Conservation (phyloP, 2,797 vertebrate species). For the Protosalanx chinensis region DNA sequence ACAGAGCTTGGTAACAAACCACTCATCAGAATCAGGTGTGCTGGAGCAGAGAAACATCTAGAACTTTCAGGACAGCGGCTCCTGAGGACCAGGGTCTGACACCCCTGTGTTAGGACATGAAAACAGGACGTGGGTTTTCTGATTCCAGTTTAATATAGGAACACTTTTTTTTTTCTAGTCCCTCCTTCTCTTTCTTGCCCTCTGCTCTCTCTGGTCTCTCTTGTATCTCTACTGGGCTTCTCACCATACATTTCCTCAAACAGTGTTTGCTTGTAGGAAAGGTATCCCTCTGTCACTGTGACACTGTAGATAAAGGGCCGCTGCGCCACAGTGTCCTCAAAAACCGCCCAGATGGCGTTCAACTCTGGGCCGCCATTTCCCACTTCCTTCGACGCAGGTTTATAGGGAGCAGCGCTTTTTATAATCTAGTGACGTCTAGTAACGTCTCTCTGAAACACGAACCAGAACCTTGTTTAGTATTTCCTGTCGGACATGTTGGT, state of each 20-base stretch:
- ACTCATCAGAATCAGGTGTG: no score
- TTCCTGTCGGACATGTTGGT: slow-evolving; percentile 30
- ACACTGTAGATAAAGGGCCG: slow-evolving; percentile 32
- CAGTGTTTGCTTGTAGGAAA: background rate
- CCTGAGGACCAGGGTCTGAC: no score
- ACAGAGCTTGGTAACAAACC: no score
- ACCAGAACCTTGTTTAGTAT: slow-evolving; percentile 12
- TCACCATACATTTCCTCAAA: background rate
- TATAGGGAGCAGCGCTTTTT: background rate
- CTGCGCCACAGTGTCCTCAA: slow-evolving; percentile 12
- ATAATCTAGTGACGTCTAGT: background rate
- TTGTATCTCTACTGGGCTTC: no score
- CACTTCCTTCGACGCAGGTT: background rate
- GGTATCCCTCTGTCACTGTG: slow-evolving; percentile 37
- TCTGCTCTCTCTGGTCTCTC: no score
- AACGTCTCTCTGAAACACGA: background rate
- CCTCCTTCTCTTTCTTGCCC: no score
- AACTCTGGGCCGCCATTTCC: background rate
- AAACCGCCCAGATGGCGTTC: background rate
- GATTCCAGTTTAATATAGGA: no score
- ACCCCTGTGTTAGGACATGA: no score
- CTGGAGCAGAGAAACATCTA: no score
- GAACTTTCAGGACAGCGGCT: no score
- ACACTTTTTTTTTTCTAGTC: no score
- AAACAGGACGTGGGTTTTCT: no score